A percentile compares a stretch with the other conserved stretches of the same genome.
phyloP scores from a whole-genome alignment of 2,888 invertebrate genomes.

The Callyntrura guangdongensis region DNA sequence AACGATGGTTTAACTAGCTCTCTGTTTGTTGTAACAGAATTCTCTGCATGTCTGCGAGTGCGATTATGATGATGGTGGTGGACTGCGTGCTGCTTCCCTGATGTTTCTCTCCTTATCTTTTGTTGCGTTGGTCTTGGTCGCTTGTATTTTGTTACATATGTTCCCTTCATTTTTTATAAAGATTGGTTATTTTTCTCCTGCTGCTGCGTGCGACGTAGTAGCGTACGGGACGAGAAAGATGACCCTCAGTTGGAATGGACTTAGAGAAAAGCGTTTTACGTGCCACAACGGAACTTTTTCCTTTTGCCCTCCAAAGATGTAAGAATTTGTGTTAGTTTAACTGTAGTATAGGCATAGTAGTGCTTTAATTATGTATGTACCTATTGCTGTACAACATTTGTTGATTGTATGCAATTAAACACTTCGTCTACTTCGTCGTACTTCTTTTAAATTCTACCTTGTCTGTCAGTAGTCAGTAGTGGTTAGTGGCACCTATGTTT shows the following conservation, averaged over 20 bases:
- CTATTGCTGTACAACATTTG: background rate
- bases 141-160: conserved; percentile 42
- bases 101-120: conserved; percentile 66
- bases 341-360: background rate
- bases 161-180: conserved; percentile 51
- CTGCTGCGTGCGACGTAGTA: background rate
- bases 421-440: too few species aligned
- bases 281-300: background rate
- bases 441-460: too few species aligned
- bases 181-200: conserved; percentile 35
- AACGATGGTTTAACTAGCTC: too few species aligned
- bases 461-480: too few species aligned
- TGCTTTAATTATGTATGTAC: conserved; percentile 12
- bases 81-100: conserved; percentile 56
- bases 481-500: too few species aligned
- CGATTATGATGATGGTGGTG: conserved; percentile 28
- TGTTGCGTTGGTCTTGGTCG: conserved; percentile 73
- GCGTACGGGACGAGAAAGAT: background rate
- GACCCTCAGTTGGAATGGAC: background rate
- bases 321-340: background rate
- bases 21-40: too few species aligned
- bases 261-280: conserved; percentile 5
- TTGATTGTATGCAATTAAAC: too few species aligned
- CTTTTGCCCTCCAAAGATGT: background rate
- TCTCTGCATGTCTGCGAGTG: too few species aligned